phyloP scores from a whole-genome alignment of 2,113 vertebrate species.

The Muscicapa adusta region DNA sequence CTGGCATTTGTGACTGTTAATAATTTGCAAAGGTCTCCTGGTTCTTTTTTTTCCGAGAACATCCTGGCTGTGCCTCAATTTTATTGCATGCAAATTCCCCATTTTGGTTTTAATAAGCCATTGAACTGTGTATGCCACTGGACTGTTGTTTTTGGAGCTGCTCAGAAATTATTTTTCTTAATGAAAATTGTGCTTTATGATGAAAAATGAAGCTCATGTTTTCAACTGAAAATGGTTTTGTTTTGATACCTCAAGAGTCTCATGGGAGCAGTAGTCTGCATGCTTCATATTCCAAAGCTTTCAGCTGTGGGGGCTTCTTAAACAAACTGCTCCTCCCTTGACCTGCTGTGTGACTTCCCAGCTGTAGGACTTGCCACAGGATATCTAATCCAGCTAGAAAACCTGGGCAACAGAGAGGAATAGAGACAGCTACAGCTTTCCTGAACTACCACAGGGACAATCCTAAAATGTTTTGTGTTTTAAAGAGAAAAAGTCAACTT shows the following conservation, averaged over 20 bases:
- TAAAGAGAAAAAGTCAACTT: not conserved
- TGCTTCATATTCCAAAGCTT: constrained; percentile 1
- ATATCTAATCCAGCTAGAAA: not conserved
- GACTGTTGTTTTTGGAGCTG: constrained; percentile 45
- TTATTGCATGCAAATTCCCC: constrained; percentile 23
- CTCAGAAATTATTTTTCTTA: constrained; percentile 47
- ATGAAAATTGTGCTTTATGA: constrained; percentile 33
- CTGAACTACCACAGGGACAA: not conserved
- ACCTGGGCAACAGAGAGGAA: not conserved
- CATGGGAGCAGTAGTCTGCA: constrained; percentile 43
- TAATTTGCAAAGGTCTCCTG: constrained; percentile 17
- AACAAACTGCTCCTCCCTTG: constrained; percentile 49
- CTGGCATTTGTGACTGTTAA: not conserved
- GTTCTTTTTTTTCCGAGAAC: constrained; percentile 40
- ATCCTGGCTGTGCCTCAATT: constrained; percentile 20
- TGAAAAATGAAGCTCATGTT: constrained; percentile 32
- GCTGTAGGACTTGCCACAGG: not conserved
- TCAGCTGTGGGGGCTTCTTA: constrained; percentile 21
- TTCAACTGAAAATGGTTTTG: constrained; percentile 34
- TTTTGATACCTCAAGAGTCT: constrained; percentile 8
- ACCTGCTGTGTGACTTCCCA: not conserved
- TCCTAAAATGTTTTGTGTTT: not conserved
- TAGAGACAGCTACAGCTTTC: not conserved
- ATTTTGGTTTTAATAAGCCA: constrained; percentile 36
- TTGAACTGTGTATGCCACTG: constrained; percentile 45